phyloP scores from a whole-genome alignment of 2,888 invertebrate genomes.

The Pristionchus japonicus region DNA sequence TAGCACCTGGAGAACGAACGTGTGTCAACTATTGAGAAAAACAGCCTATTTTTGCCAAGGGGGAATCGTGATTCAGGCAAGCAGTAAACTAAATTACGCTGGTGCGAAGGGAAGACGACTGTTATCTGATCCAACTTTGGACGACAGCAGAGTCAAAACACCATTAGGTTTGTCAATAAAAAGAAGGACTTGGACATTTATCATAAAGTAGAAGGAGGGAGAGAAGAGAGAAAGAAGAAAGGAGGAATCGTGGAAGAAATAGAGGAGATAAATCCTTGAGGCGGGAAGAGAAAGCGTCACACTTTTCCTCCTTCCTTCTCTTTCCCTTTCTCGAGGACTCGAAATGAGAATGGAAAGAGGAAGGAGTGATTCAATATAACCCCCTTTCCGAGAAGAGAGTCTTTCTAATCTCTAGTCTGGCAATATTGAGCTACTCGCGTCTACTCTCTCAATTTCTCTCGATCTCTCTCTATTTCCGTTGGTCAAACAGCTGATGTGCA shows the following conservation, averaged over 20 bases:
- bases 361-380: slow-evolving; percentile 7
- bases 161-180: neutral
- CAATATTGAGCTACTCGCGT: neutral
- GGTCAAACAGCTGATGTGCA: neutral
- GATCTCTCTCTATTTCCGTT: neutral
- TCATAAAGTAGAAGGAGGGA: neutral
- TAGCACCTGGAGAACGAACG: too few relatives aligned
- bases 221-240: neutral
- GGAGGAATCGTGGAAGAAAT: neutral
- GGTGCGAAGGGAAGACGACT: neutral
- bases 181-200: neutral
- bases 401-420: neutral
- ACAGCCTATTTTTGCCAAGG: neutral
- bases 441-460: neutral
- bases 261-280: neutral
- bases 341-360: neutral
- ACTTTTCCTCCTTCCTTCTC: neutral
- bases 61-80: neutral
- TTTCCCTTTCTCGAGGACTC: neutral
- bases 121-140: neutral
- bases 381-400: neutral
- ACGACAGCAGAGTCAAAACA: neutral
- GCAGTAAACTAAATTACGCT: neutral
- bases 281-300: neutral
- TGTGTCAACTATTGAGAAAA: too few relatives aligned